Conservation (phyloP, 2,888 invertebrate genomes). For the Galeopsomyia nigrocyanea region DNA sequence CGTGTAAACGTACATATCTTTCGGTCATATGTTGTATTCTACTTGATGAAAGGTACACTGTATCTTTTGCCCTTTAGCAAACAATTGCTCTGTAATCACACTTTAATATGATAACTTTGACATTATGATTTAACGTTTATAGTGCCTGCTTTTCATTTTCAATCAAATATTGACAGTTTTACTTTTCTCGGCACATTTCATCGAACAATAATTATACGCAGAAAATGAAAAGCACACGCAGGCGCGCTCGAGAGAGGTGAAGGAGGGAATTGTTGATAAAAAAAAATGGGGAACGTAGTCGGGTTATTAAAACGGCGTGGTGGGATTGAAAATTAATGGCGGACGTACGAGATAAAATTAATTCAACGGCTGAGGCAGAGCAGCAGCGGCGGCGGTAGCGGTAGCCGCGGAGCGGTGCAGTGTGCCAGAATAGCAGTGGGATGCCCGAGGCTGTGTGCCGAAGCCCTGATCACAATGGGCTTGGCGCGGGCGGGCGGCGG, state of each 20-base stretch:
- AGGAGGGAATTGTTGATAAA: conserved; percentile 1
- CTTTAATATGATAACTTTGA: no score
- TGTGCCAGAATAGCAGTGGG: conserved; percentile 52
- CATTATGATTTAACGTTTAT: no score
- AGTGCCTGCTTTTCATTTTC: no score
- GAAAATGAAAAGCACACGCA: conserved; percentile 2
- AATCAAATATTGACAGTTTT: no score
- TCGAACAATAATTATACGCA: neutral
- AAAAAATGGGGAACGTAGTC: conserved; percentile 2
- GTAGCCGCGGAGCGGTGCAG: neutral
- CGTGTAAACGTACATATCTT: conserved; percentile 33
- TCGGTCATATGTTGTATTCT: neutral
- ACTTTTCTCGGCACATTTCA: neutral
- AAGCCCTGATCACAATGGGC: conserved; percentile 67
- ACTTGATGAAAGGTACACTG: no score
- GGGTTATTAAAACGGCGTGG: neutral
- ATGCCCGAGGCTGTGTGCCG: conserved; percentile 62
- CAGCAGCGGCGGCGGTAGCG: conserved; percentile 6
- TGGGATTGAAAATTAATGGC: conserved; percentile 62
- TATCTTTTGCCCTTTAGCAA: no score
- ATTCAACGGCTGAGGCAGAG: conserved; percentile 62
- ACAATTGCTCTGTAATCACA: no score
- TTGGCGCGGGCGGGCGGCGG: conserved; percentile 56
- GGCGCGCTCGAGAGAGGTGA: neutral
- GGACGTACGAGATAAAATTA: conserved; percentile 67